Evolutionary conservation across 2,797 vertebrate genomes (phyloP).

Genomic region (Taenioides sp.): DNA sequence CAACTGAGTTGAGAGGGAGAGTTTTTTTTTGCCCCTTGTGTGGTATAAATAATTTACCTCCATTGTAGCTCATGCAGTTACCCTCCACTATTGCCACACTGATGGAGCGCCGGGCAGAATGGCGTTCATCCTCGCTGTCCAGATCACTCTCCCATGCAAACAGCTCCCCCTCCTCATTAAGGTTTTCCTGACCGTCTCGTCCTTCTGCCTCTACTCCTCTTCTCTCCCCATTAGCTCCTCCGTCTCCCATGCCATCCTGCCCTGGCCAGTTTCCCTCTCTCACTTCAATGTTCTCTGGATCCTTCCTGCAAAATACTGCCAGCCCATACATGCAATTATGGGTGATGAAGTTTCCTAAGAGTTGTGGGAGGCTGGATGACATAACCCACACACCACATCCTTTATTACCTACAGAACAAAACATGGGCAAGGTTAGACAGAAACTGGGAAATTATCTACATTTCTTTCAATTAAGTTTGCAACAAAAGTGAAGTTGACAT

Average conservation of each 20-base stretch:
- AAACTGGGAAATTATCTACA: not conserved
- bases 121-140: slow-evolving; percentile 85
- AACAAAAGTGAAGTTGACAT: slow-evolving; percentile 38
- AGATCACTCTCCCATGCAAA: slow-evolving; percentile 86
- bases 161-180: slow-evolving; percentile 87
- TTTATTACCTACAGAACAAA: slow-evolving; percentile 81
- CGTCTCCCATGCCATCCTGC: slow-evolving; percentile 74
- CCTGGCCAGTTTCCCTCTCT: slow-evolving; percentile 74
- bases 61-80: slow-evolving; percentile 85
- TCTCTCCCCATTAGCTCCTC: slow-evolving; percentile 61
- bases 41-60: slow-evolving; percentile 45
- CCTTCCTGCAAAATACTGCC: slow-evolving; percentile 89
- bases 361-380: slow-evolving; percentile 89
- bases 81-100: slow-evolving; percentile 86
- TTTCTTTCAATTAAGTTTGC: not conserved
- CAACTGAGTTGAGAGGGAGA: not conserved
- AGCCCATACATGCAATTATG: slow-evolving; percentile 90
- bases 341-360: slow-evolving; percentile 86
- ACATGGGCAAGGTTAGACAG: not conserved
- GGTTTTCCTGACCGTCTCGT: slow-evolving; percentile 80
- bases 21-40: not conserved
- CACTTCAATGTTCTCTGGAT: slow-evolving; percentile 70
- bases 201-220: slow-evolving; percentile 68
- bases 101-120: slow-evolving; percentile 77
- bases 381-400: slow-evolving; percentile 92